phyloP scores from a whole-genome alignment of 2,888 invertebrate genomes.

The Lithophane leautieri region DNA sequence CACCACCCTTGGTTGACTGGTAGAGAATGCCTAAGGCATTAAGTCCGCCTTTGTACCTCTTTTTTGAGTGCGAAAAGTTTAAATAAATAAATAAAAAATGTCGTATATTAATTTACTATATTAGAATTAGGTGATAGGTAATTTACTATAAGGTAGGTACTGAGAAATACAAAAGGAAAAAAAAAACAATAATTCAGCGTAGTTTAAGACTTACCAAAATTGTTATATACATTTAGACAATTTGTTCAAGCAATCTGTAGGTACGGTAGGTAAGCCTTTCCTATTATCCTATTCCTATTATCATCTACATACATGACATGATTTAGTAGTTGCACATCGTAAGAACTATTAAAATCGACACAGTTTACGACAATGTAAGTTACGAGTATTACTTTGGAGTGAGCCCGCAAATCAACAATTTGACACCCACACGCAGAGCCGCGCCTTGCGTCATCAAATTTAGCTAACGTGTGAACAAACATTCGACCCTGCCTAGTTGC shows the following conservation, averaged over 20 bases:
- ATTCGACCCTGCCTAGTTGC: slow-evolving; percentile 85
- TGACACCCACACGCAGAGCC: slow-evolving; percentile 83
- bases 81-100: too few relatives aligned
- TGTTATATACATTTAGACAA: not conserved
- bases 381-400: slow-evolving; percentile 76
- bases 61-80: too few relatives aligned
- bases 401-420: slow-evolving; percentile 85
- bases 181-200: not conserved
- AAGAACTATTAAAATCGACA: slow-evolving; percentile 69
- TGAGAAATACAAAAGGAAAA: too few relatives aligned
- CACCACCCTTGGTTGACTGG: too few relatives aligned
- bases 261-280: not conserved
- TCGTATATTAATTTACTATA: not conserved
- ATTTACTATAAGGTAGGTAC: not conserved
- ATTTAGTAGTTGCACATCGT: slow-evolving; percentile 1
- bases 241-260: not conserved
- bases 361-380: slow-evolving; percentile 71
- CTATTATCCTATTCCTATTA: not conserved
- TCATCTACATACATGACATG: not conserved
- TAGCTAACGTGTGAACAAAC: slow-evolving; percentile 89
- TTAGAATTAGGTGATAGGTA: not conserved
- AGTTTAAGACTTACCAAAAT: not conserved
- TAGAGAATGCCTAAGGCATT: too few relatives aligned
- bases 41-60: too few relatives aligned
- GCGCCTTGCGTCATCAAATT: slow-evolving; percentile 89